These are phyloP conservation scores for Ochotona curzoniae DNA, from an alignment of 2,113 vertebrate species.

Conservation along the genomic window DNA sequence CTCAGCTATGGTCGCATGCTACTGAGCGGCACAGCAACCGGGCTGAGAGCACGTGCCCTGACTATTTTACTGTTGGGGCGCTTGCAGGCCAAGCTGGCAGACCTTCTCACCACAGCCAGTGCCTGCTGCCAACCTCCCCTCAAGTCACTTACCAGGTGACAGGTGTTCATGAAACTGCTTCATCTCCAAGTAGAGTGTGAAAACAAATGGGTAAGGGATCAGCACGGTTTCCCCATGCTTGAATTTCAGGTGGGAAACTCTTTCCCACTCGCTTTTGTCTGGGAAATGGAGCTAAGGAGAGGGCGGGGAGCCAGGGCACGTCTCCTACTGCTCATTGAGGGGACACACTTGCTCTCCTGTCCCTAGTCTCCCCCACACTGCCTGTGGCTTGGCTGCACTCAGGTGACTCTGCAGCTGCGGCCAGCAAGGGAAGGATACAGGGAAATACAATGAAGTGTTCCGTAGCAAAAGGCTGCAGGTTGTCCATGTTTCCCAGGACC, in stretches of 20 bases:
- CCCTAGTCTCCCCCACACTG: neutral
- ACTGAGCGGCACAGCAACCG: neutral
- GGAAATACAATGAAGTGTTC: conserved; percentile 87
- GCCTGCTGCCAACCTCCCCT: neutral
- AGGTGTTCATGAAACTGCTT: conserved; percentile 66
- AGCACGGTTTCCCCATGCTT: conserved; percentile 69
- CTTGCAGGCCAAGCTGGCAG: neutral
- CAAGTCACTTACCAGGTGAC: conserved; percentile 62
- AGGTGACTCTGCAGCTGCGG: neutral
- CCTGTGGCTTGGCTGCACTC: neutral
- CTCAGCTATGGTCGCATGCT: neutral
- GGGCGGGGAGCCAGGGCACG: neutral
- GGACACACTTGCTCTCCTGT: neutral
- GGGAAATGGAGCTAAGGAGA: conserved; percentile 66
- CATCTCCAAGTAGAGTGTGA: conserved; percentile 80
- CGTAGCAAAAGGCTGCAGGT: conserved; percentile 87
- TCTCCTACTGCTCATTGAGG: neutral
- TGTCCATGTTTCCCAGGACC: conserved; percentile 86
- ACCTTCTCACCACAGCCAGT: neutral
- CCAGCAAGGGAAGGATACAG: conserved; percentile 86
- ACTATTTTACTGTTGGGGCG: neutral
- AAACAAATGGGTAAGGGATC: conserved; percentile 80
- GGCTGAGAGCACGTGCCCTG: neutral
- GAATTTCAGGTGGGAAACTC: conserved; percentile 81
- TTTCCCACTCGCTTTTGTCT: conserved; percentile 85